These are phyloP conservation scores for Thamnophis elegans DNA, from an alignment of 2,797 vertebrate genomes.

Conservation along the genomic window DNA sequence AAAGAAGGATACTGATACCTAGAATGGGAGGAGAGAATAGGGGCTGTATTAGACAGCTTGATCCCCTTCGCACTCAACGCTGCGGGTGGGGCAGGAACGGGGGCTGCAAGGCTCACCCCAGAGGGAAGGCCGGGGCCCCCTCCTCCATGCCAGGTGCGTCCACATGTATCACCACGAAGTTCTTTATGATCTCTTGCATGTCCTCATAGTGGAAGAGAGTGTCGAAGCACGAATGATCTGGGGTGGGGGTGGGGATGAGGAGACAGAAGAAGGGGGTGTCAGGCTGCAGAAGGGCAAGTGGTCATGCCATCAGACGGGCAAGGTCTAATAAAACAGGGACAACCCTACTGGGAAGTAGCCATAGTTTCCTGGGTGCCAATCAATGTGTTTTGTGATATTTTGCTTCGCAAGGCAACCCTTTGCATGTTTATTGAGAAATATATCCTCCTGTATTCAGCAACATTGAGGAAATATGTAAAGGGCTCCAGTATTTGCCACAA, in stretches of 20 bases:
- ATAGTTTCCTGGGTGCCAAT: neutral
- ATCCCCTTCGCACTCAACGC: conserved; percentile 68
- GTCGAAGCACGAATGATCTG: conserved; percentile 90
- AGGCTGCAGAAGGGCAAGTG: conserved; percentile 25
- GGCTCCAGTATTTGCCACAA: neutral
- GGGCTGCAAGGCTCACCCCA: conserved; percentile 71
- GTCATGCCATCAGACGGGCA: neutral
- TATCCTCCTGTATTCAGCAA: neutral
- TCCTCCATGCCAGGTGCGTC: conserved; percentile 89
- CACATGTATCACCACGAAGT: conserved; percentile 87
- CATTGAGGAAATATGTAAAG: neutral
- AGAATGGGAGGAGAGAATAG: neutral
- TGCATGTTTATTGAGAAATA: neutral
- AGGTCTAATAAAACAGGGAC: neutral
- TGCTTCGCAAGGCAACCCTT: neutral
- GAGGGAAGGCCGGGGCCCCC: conserved; percentile 79
- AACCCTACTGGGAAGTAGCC: neutral
- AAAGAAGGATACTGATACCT: conserved; percentile 88
- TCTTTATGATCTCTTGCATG: conserved; percentile 94
- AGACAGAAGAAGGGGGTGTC: conserved; percentile 24
- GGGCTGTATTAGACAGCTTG: neutral
- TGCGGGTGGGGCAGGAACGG: neutral
- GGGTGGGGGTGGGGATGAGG: conserved; percentile 32
- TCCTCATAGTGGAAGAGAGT: conserved; percentile 86
- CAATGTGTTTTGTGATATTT: neutral